Base-by-base conservation (phyloP, 2,888 invertebrate species). In the Cantharis rustica region DNA sequence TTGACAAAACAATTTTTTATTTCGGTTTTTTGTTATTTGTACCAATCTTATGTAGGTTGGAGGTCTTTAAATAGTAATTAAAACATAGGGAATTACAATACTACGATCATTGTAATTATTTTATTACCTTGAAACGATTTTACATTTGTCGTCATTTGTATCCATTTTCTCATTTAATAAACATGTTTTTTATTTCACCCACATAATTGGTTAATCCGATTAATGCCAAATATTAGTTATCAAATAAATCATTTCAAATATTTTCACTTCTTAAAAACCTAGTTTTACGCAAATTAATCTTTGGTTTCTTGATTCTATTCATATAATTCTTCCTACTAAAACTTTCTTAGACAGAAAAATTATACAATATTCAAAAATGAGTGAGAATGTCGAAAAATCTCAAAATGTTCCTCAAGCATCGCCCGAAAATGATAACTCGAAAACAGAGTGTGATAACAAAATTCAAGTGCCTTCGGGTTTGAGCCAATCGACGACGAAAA, bases 91-190 rank as follows among this genome's bases (percentile, higher is more conserved):
- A 47, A 47, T 47, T 47, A 47, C 47, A 47, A 47, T 47, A 47
- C n/a, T 47, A 47, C 47, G 47, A 20, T 15, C 15, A 16, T 31
- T 69, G 16, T 69, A n/a, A 69, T 69, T 69, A 69, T 69, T 69
- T 26, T 69, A 69, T 69, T 69, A 69, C 69, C 31, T 69, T 69
- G 69, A 31, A 69, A 69, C 26, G n/a, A 47, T 31, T 69, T 47
- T 47, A n/a, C 69, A 47, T 47, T 31, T 47, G 31, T 16, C 47
- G 69, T 69, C 20, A 17, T 20, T 69, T 69, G 69, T 69, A 47
- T 47, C 47, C 7, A 47, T 47, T 47, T 47, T 47, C 47, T n/a
- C 47, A 47, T 47, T n/a, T 47, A 47, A 47, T 47, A 47, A 47
- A 47, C 47, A 47, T 47, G 47, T 47, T 47, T 47, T 47, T 47